Evolutionary conservation across 2,888 invertebrate species (phyloP), one percentile per base, ranked within the genome.

Genomic region (Agrilus mali): DNA sequence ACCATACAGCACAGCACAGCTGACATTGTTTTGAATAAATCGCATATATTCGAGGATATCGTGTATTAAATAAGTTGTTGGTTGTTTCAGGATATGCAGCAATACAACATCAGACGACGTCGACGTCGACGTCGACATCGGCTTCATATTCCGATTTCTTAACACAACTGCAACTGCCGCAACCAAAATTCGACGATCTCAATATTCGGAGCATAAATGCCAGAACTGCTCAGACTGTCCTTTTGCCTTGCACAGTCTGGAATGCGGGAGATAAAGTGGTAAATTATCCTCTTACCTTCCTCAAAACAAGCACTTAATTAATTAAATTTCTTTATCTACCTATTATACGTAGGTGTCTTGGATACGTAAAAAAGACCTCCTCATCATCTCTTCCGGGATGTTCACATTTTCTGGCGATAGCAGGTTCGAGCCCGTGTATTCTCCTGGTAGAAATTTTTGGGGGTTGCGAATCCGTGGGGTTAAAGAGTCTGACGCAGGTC

Each of bases 331-430:
- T 53, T 49, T 51, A 53, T 20, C 5, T 6, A 5, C n/a, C n/a
- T n/a, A n/a, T n/a, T n/a, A n/a, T 47, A 64, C 65, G 32, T 69
- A 84, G 83, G 81, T 83, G 43, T 82, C 82, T 41, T 84, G 83
- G 83, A 80, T 83, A 60, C 70, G 82, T 8, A 75, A 75, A 44
- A 71, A 72, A 33, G 83, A 83, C 63, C 70, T 82, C 41, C 80
- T 80, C 63, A 82, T 84, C 54, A 67, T 84, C 52, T 74, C 80
- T 38, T 78, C 79, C 47, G 79, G 76, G 33, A 70, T 72, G 42
- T 61, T 67, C 40, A 76, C 77, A 51, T 83, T 82, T 66, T 82
- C 82, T 43, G 78, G 78, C 33, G 83, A 83, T 64, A 58, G 70
- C 41, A 73, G 84, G 47, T 80, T 83, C 55, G 70, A 75, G 33